Percentiles rank a stretch among this genome's conserved stretches.
phyloP scores from a whole-genome alignment of 2,113 vertebrate species.

The Elanus axillaris region DNA sequence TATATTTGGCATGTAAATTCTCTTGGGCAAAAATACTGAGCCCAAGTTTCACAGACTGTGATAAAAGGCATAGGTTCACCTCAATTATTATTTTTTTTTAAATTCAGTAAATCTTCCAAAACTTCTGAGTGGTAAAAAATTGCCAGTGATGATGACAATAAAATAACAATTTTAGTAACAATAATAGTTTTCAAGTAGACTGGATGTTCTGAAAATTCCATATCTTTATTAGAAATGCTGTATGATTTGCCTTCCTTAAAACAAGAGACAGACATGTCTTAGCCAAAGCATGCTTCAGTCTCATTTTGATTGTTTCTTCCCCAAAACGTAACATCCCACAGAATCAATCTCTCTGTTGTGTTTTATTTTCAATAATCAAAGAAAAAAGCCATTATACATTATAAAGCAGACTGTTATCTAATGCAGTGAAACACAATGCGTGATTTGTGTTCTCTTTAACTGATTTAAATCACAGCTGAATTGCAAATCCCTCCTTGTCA shows the following conservation, averaged over 20 bases:
- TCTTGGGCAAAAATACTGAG: not conserved
- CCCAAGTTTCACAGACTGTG: not conserved
- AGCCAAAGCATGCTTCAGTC: not conserved
- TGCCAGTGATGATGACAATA: not conserved
- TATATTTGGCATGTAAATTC: not conserved
- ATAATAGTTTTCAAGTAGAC: not conserved
- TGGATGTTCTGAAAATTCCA: not conserved
- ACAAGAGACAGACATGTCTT: not conserved
- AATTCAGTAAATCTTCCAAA: not conserved
- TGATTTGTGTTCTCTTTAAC: not conserved
- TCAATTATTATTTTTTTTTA: not conserved
- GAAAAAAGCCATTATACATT: not conserved
- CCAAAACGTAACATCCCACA: not conserved
- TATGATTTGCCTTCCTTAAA: not conserved
- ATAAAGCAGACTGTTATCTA: not conserved
- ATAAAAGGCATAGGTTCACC: not conserved
- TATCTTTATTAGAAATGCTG: not conserved
- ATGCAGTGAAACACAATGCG: not conserved
- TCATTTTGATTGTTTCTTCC: not conserved
- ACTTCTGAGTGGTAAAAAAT: not conserved
- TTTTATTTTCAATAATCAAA: not conserved
- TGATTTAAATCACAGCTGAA: conserved; percentile 5
- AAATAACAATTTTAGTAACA: not conserved
- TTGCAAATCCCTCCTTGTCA: conserved; percentile 15
- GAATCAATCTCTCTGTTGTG: not conserved